Conservation (phyloP, 2,888 invertebrate species). For the Arrhopalites spinosus region DNA sequence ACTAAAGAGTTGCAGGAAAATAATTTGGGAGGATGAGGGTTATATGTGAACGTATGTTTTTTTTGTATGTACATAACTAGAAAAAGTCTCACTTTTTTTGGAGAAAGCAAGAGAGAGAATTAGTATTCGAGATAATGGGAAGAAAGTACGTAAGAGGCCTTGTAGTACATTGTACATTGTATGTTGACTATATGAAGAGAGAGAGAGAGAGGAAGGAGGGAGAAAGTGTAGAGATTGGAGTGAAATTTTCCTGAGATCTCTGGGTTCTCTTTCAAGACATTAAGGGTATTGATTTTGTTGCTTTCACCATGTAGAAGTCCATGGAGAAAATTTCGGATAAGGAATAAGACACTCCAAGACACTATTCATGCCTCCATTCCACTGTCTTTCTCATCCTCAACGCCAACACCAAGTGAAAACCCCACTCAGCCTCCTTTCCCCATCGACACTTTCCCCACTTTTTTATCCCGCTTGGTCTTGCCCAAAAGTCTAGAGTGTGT, state of each 20-base stretch:
- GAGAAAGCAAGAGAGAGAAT: not conserved
- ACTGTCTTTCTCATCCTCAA: conserved; percentile 18
- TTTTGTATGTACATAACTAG: no score
- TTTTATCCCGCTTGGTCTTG: not conserved
- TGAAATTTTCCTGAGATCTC: conserved; percentile 2
- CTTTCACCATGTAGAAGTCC: not conserved
- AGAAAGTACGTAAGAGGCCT: not conserved
- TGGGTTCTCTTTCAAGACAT: conserved; percentile 40
- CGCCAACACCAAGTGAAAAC: not conserved
- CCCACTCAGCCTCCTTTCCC: conserved; percentile 9
- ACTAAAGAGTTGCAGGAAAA: no score
- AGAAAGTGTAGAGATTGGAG: not conserved
- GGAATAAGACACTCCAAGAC: conserved; percentile 20
- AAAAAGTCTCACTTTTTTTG: not conserved
- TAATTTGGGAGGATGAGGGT: no score
- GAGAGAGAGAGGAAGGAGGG: not conserved
- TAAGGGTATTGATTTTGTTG: conserved; percentile 43
- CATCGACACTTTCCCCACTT: conserved; percentile 17
- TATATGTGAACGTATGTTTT: no score
- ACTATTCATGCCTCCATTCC: conserved; percentile 25
- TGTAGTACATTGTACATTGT: not conserved
- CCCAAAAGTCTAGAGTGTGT: not conserved
- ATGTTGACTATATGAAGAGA: not conserved
- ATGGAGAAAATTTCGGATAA: conserved; percentile 29
- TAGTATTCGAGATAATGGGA: not conserved